Conservation (phyloP, 2,888 invertebrate genomes). For the Melipona beecheii region DNA sequence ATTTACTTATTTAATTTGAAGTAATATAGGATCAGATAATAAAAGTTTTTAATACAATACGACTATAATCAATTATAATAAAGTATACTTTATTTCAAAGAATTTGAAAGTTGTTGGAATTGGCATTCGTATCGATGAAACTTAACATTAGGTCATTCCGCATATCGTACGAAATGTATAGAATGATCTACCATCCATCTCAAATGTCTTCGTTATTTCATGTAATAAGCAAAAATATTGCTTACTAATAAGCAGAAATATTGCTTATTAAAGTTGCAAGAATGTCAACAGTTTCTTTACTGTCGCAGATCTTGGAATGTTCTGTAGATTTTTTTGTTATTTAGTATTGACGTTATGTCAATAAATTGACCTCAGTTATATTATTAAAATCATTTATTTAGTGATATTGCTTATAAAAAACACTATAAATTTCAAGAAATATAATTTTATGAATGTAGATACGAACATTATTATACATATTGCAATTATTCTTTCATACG, state of each 20-base stretch:
- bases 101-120: neutral
- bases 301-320: neutral
- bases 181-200: neutral
- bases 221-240: constrained; percentile 1
- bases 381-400: neutral
- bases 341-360: neutral
- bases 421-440: neutral
- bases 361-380: neutral
- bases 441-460: neutral
- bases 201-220: neutral
- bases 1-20: too few species aligned
- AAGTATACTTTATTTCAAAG: neutral
- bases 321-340: neutral
- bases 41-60: too few species aligned
- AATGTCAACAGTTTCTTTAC: neutral
- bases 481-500: neutral
- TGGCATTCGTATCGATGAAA: neutral
- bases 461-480: neutral
- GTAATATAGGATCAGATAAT: too few species aligned
- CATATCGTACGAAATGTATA: neutral
- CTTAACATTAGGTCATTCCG: neutral
- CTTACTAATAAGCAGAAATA: neutral
- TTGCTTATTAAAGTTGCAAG: neutral
- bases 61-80: neutral
- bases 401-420: neutral